These are phyloP conservation scores for Amyelois transitella DNA, from an alignment of 1,140 invertebrate species.

Conservation along the genomic window DNA sequence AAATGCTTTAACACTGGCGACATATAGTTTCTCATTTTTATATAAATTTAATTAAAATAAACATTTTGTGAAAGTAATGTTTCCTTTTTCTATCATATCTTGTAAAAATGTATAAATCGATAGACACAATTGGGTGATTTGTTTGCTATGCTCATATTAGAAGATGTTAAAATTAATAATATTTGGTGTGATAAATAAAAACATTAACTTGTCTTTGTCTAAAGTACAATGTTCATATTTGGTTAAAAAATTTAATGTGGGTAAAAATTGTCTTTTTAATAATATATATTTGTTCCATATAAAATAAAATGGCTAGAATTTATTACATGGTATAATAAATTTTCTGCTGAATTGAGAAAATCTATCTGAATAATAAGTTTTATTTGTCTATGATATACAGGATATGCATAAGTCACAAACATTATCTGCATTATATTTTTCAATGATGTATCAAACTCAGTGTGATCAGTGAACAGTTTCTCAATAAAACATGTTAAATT, in stretches of 20 bases:
- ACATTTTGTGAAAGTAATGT: constrained; percentile 57
- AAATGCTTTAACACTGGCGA: constrained; percentile 38
- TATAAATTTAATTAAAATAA: constrained; percentile 42
- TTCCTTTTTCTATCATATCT: constrained; percentile 48
- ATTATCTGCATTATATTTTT: not conserved
- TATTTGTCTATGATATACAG: not conserved
- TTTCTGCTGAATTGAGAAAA: no score
- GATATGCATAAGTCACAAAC: not conserved
- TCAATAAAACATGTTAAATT: no score
- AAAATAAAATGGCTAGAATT: no score
- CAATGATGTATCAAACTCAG: not conserved
- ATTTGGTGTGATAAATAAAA: no score
- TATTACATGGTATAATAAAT: no score
- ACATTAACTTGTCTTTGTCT: constrained; percentile 5
- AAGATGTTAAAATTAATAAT: constrained; percentile 3
- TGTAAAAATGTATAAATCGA: constrained; percentile 62
- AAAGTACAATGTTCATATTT: not conserved
- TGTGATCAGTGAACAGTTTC: no score
- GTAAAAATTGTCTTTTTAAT: no score
- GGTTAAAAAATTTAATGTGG: not conserved
- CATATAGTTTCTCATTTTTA: constrained; percentile 59
- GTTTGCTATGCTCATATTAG: constrained; percentile 37
- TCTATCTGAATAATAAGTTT: no score
- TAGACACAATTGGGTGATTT: constrained; percentile 33
- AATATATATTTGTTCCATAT: no score